Base-by-base conservation (phyloP, 2,113 vertebrate genomes). In the Bostrychus sinensis region DNA sequence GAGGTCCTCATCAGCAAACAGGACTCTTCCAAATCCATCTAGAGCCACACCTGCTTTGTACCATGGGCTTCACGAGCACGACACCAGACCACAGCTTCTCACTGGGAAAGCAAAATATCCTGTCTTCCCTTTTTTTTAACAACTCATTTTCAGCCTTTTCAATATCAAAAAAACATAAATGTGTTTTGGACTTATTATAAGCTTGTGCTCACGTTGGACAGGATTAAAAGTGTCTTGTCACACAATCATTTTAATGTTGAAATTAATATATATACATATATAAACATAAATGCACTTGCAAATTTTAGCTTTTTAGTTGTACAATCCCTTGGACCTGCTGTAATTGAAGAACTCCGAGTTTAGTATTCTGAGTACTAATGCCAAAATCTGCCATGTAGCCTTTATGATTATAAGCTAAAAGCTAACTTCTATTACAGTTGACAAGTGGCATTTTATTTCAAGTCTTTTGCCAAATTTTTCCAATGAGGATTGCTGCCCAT, bases 1-100 rank as follows among this genome's bases (percentile, higher is more conserved):
- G 96, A 98, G 88, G 96, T 98, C 78, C 96, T 98, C 74, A 98
- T 98, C 92, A 98, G 94, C 93, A 98, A 98, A 89, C 96, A 98
- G 82, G 96, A 98, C 89, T 95, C 95, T 87, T 96, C 96, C 90
- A 98, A 98, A 86, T 98, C 96, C 56, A 96, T 97, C 89, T 97
- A 94, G 89, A 81, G 57, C 26, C 42, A 2, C 2, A 17, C 10
- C 19, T 10, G 3, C 20, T 12, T 19, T 12, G 19, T 22, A 19
- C 43, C 19, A 8, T 19, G 6, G 10, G 39, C 39, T n/a, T n/a
- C n/a, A n/a, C n/a, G n/a, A n/a, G n/a, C n/a, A n/a, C n/a, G n/a
- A n/a, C n/a, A n/a, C n/a, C n/a, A n/a, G n/a, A n/a, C n/a, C n/a
- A n/a, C n/a, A n/a, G n/a, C n/a, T n/a, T n/a, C n/a, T n/a, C n/a